Evolutionary conservation across 2,797 vertebrate genomes (phyloP).

Genomic region (Hippocampus kuda): DNA sequence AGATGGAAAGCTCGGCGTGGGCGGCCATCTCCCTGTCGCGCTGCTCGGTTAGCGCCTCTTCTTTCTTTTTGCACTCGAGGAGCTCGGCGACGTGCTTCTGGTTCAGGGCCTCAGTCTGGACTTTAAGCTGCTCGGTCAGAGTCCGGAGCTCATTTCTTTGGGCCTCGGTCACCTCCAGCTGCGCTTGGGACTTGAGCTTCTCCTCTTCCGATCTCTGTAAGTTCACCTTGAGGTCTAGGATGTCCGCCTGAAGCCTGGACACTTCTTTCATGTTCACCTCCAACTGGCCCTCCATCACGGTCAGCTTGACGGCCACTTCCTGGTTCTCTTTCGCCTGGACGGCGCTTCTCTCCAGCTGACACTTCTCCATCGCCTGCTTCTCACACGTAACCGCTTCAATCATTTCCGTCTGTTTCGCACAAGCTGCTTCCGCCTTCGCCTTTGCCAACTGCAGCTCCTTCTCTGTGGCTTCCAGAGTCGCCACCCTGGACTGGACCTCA

Average conservation of each 20-base stretch:
- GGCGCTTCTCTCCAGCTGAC: slow-evolving; percentile 51
- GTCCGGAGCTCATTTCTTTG: slow-evolving; percentile 68
- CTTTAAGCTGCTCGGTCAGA: slow-evolving; percentile 75
- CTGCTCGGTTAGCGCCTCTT: slow-evolving; percentile 56
- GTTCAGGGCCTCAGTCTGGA: slow-evolving; percentile 72
- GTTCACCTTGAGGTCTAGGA: slow-evolving; percentile 66
- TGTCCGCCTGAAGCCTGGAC: slow-evolving; percentile 69
- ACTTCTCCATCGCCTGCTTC: slow-evolving; percentile 58
- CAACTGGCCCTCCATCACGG: slow-evolving; percentile 68
- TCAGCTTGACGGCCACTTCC: slow-evolving; percentile 58
- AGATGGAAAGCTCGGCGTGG: slow-evolving; percentile 54
- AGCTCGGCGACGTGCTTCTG: slow-evolving; percentile 73
- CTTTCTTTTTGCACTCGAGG: slow-evolving; percentile 65
- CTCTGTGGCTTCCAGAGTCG: slow-evolving; percentile 50
- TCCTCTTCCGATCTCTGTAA: slow-evolving; percentile 63
- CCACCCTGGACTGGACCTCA: slow-evolving; percentile 61
- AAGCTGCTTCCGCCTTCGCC: slow-evolving; percentile 56
- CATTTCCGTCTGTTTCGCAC: slow-evolving; percentile 59
- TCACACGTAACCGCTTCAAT: slow-evolving; percentile 66
- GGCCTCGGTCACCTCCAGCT: slow-evolving; percentile 61
- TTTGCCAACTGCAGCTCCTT: slow-evolving; percentile 65
- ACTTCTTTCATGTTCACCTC: slow-evolving; percentile 69
- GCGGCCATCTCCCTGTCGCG: slow-evolving; percentile 47
- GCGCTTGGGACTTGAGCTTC: slow-evolving; percentile 63
- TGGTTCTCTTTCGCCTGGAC: slow-evolving; percentile 50